Evolutionary conservation across 1,140 invertebrate species (phyloP).

Genomic region (Calephelis nemesis): DNA sequence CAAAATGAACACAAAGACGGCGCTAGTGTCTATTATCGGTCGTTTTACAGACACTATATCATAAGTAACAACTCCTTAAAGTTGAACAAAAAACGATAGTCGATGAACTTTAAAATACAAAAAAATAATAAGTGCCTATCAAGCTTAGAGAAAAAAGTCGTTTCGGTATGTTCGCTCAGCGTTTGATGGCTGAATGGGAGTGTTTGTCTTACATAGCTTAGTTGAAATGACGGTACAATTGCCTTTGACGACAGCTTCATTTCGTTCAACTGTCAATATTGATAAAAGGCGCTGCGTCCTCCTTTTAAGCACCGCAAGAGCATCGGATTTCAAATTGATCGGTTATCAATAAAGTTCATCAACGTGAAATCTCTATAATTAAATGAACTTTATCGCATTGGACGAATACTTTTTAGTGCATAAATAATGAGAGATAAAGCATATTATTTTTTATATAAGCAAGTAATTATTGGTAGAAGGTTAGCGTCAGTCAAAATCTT

Average conservation of each 20-base stretch:
- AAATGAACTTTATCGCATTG: no score
- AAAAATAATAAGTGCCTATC: conserved; percentile 16
- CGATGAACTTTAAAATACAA: conserved; percentile 13
- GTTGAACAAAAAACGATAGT: not conserved
- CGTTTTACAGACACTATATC: not conserved
- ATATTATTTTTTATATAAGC: no score
- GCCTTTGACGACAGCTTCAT: conserved; percentile 73
- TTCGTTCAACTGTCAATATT: conserved; percentile 68
- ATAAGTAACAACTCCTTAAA: not conserved
- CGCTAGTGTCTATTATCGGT: not conserved
- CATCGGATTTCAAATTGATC: conserved; percentile 50
- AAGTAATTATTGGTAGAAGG: no score
- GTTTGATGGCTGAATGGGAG: conserved; percentile 72
- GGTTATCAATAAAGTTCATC: conserved; percentile 45
- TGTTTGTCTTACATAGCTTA: conserved; percentile 60
- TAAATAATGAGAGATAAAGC: no score
- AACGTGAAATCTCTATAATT: not conserved
- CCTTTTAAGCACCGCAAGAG: conserved; percentile 52
- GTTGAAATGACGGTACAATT: conserved; percentile 76
- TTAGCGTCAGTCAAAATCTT: no score
- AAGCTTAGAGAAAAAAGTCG: conserved; percentile 34
- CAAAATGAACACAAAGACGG: not conserved
- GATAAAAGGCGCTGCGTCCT: conserved; percentile 52
- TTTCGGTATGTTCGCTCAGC: conserved; percentile 36
- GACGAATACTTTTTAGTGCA: no score